Percentiles rank a stretch among this genome's conserved stretches.
Conservation (phyloP, 2,797 vertebrate genomes). For the Cyclopterus lumpus region DNA sequence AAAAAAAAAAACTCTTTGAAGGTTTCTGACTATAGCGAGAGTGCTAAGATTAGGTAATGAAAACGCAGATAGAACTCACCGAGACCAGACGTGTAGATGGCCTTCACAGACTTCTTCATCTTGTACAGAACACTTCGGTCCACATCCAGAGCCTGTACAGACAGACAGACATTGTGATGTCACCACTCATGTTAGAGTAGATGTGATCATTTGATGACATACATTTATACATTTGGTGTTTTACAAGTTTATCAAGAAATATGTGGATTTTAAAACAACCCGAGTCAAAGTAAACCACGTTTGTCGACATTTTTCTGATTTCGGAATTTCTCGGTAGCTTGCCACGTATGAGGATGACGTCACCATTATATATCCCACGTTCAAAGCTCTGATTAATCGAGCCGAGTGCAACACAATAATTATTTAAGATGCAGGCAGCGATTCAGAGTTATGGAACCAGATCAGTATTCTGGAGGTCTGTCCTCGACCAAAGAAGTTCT, state of each 20-base stretch:
- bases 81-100: constrained; percentile 96
- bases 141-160: constrained; percentile 92
- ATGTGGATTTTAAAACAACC: background rate
- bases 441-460: background rate
- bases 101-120: constrained; percentile 99
- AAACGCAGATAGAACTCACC: constrained; percentile 85
- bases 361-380: background rate
- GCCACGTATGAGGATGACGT: background rate
- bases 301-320: background rate
- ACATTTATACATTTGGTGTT: background rate
- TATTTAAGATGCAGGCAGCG: background rate
- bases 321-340: background rate
- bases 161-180: constrained; percentile 19
- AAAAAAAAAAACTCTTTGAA: background rate
- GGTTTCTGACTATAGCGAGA: no score
- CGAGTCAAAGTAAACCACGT: background rate
- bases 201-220: background rate
- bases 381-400: background rate
- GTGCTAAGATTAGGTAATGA: background rate
- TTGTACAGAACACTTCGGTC: constrained; percentile 98
- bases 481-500: background rate
- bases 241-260: background rate
- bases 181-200: background rate
- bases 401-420: background rate
- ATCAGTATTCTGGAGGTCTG: background rate